Evolutionary conservation across 2,113 vertebrate genomes (phyloP), one percentile per base, ranked within the genome.

Genomic region (Hylia prasina): DNA sequence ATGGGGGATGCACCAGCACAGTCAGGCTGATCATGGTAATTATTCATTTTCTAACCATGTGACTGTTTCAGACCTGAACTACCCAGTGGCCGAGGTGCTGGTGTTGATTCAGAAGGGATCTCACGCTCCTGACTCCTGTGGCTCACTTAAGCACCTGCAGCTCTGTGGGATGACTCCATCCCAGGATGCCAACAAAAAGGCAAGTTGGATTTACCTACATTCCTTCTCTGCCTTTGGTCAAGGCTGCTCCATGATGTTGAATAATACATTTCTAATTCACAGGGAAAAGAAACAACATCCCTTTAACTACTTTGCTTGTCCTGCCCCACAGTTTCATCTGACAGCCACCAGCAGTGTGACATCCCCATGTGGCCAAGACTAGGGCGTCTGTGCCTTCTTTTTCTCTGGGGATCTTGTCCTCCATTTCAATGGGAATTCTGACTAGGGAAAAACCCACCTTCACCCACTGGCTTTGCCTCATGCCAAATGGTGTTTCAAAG

Each of bases 1-100:
- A 13, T n/a, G 18, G 3, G 25, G 9, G 39, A 54, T 66, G 21
- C 0, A 0, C 47, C 57, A 76, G 39, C 33, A 60, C 35, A 50
- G 35, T 4, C 47, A n/a, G 31, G 39, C 23, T 70, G 64, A 39
- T 47, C 7, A 3, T 16, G 30, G 22, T 60, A 15, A 21, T 79
- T 79, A 33, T 40, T 58, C 6, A 13, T 28, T 57, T 89, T 77
- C 50, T 37, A 84, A 39, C 16, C 27, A 20, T 9, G 1, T 9
- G 11, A 12, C 15, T 14, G 24, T 31, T 73, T 45, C 54, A 93
- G 40, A 53, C 7, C 7, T 7, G n/a, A 51, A 15, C 9, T 45
- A 3, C 7, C 15, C 37, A 44, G 27, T 1, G 0, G 9, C 70
- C 75, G 51, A 66, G 25, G 51, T 33, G 39, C 22, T 5, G 4